phyloP scores from a whole-genome alignment of 2,797 vertebrate species.

The Hafferia zeledoni region DNA sequence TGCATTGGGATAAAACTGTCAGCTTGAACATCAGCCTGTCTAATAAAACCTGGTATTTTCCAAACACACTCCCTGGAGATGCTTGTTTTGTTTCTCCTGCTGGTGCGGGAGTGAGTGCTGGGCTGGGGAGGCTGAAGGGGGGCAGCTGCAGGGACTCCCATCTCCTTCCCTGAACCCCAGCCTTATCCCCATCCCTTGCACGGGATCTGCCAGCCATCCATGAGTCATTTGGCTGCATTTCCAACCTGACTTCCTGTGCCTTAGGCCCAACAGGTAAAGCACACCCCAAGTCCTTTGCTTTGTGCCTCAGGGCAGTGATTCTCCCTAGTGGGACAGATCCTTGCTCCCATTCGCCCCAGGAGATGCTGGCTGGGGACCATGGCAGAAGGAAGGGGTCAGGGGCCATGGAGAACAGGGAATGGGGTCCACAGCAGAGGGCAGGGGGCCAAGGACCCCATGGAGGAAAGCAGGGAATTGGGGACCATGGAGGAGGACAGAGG shows the following conservation, averaged over 20 bases:
- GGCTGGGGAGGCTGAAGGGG: background rate
- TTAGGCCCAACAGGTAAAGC: accelerated
- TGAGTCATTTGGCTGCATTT: background rate
- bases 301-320: background rate
- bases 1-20: conserved; percentile 61
- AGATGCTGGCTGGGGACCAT: background rate
- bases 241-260: background rate
- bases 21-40: conserved; percentile 58
- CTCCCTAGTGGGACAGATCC: background rate
- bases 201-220: accelerated
- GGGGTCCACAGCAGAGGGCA: accelerated
- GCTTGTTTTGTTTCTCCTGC: background rate
- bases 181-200: accelerated
- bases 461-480: background rate
- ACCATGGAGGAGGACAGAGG: background rate
- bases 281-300: background rate
- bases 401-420: no score
- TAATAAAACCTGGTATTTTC: conserved; percentile 69
- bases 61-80: conserved; percentile 36
- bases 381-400: background rate
- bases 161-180: background rate
- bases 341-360: background rate
- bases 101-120: accelerated
- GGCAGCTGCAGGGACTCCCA: background rate
- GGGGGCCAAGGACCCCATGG: background rate